Conservation (phyloP, 2,797 vertebrate species). For the Sebastes matsubarae region DNA sequence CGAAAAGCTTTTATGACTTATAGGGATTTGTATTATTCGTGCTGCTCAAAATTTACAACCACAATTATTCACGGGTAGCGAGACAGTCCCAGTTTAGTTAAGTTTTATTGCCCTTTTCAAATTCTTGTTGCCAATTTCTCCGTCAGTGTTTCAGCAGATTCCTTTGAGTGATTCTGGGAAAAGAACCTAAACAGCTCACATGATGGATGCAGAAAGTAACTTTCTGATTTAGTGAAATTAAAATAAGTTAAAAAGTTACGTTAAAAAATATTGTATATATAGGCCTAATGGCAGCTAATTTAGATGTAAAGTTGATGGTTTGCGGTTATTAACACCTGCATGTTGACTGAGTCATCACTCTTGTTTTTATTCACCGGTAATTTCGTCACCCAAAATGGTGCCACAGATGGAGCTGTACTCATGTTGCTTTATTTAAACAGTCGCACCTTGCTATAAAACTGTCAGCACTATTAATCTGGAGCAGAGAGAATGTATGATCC, state of each 20-base stretch:
- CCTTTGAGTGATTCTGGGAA: slow-evolving; percentile 72
- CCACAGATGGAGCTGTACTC: slow-evolving; percentile 55
- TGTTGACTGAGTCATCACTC: slow-evolving; percentile 66
- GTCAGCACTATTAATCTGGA: slow-evolving; percentile 75
- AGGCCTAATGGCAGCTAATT: slow-evolving; percentile 25
- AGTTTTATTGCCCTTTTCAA: slow-evolving; percentile 73
- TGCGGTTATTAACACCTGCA: slow-evolving; percentile 59
- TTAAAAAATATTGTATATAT: background rate
- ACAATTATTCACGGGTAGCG: slow-evolving; percentile 76
- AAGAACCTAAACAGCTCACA: slow-evolving; percentile 60
- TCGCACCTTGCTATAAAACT: slow-evolving; percentile 73
- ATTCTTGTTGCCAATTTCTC: slow-evolving; percentile 72
- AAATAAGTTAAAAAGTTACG: background rate
- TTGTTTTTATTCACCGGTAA: slow-evolving; percentile 68
- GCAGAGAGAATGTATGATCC: slow-evolving; percentile 57
- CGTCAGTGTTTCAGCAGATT: slow-evolving; percentile 77
- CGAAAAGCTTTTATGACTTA: slow-evolving; percentile 80
- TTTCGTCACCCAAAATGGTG: slow-evolving; percentile 58
- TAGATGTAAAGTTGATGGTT: slow-evolving; percentile 57
- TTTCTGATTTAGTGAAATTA: background rate
- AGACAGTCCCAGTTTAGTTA: slow-evolving; percentile 62
- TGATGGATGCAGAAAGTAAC: slow-evolving; percentile 1
- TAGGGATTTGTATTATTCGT: slow-evolving; percentile 77
- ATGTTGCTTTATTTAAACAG: slow-evolving; percentile 66
- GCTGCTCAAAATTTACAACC: slow-evolving; percentile 79